Conservation (phyloP, 2,888 invertebrate genomes). For the Drosophila vallismaia region DNA sequence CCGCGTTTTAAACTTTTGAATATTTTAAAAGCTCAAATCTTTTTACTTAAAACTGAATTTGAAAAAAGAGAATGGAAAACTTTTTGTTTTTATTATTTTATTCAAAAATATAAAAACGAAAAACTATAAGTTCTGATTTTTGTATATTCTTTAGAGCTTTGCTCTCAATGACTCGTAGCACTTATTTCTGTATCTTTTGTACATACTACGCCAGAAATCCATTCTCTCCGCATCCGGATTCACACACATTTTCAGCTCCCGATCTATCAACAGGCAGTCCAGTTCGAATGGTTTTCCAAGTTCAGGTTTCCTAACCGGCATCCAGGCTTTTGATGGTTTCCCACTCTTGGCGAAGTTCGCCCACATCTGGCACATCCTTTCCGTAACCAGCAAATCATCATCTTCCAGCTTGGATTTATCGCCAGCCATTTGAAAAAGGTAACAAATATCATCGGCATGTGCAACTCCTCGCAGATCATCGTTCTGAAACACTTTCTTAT, state of each 20-base stretch:
- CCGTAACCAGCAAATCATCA: constrained; percentile 80
- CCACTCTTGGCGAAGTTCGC: constrained; percentile 87
- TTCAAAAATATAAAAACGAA: not conserved
- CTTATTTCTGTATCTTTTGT: constrained; percentile 73
- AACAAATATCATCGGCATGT: constrained; percentile 87
- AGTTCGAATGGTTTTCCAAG: constrained; percentile 54
- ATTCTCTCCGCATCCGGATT: constrained; percentile 80
- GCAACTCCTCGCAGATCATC: constrained; percentile 85
- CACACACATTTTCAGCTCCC: constrained; percentile 68
- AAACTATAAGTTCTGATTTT: not conserved
- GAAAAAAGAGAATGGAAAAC: not conserved
- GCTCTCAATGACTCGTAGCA: constrained; percentile 59
- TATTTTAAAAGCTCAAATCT: no score
- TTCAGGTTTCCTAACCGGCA: constrained; percentile 57
- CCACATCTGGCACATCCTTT: constrained; percentile 86
- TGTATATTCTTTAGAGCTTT: constrained; percentile 55
- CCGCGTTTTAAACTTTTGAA: no score
- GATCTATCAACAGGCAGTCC: constrained; percentile 79
- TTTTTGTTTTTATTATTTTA: not conserved
- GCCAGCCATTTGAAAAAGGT: constrained; percentile 84
- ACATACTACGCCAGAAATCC: constrained; percentile 81
- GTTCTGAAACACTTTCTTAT: constrained; percentile 84
- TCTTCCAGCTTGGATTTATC: constrained; percentile 51
- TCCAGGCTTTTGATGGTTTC: constrained; percentile 83
- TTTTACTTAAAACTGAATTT: no score